Base-by-base conservation (phyloP, 1,140 invertebrate genomes). In the Vollenhovia emeryi region DNA sequence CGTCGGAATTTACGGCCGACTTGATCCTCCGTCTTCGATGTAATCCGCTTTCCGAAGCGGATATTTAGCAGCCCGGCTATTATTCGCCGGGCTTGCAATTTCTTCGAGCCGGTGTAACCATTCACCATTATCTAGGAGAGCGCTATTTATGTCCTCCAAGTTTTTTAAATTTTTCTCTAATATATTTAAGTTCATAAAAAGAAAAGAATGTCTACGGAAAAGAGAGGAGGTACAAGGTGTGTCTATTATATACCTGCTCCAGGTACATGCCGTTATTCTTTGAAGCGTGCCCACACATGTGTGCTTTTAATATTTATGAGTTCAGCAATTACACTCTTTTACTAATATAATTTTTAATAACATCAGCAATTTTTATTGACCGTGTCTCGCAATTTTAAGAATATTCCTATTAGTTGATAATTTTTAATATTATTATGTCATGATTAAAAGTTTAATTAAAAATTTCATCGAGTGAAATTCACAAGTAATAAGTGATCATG, bases 1-100 rank as follows among this genome's bases (percentile, higher is more conserved):
- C 8, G 50, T 82, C 50, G 36, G 27, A 71, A 71, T 82, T 82
- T 71, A 82, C 13, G 18, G 66, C 4, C n/a, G 66, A 45, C 78
- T 82, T 82, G 50, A 82, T 71, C 62, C 76, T 40, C 73, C 66
- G 43, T 82, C 52, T 73, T 71, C 66, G 50, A 82, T 45, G 78
- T 73, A 73, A 82, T 82, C 30, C 66, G 66, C 66, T 82, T 82
- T 43, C 18, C 24, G 36, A 80, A 40, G 24, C 36, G 64, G 24
- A 82, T 82, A 57, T 73, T 33, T 30, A 73, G n/a, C 66, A 33
- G 5, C 21, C 48, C 60, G 60, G 24, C 33, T 36, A 52, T 71
- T 71, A 73, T 57, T 57, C 24, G 15, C 24, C 8, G 50, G 6
- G 57, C 48, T 82, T 30, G 78, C 66, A 57, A 71, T 33, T 82